phyloP scores from a whole-genome alignment of 2,113 vertebrate genomes.

The Tautogolabrus adspersus region DNA sequence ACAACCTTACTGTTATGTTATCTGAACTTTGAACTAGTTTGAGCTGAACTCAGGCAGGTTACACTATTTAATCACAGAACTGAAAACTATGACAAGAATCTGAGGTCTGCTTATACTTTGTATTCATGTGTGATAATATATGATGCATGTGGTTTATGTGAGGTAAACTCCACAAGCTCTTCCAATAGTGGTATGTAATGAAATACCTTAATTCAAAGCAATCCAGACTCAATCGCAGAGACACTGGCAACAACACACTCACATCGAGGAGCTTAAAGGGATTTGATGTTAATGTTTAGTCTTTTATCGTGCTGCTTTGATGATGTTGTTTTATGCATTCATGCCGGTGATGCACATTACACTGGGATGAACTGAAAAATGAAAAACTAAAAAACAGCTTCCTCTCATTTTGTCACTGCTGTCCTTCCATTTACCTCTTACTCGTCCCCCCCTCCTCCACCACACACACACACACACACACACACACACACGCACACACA shows the following conservation, averaged over 20 bases:
- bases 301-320: slow-evolving; percentile 37
- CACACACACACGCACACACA: too few species aligned
- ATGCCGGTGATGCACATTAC: slow-evolving; percentile 11
- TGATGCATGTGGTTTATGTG: not conserved
- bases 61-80: too few species aligned
- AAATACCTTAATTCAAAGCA: slow-evolving; percentile 5
- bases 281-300: slow-evolving; percentile 21
- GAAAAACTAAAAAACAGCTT: not conserved
- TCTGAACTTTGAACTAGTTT: too few species aligned
- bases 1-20: not conserved
- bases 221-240: not conserved
- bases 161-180: slow-evolving; percentile 1
- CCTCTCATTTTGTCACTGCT: slow-evolving; percentile 4
- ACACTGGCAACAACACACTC: slow-evolving; percentile 1
- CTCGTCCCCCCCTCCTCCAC: not conserved
- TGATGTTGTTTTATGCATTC: slow-evolving; percentile 16
- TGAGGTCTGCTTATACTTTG: too few species aligned
- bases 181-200: not conserved
- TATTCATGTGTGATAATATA: not conserved
- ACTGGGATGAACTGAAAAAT: slow-evolving; percentile 23
- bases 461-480: not conserved
- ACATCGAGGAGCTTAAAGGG: not conserved
- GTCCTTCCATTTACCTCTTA: slow-evolving; percentile 1
- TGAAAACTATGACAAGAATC: too few species aligned
- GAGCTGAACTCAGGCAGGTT: too few species aligned